Evolutionary conservation across 2,113 vertebrate species (phyloP).

Genomic region (Phainopepla nitens): DNA sequence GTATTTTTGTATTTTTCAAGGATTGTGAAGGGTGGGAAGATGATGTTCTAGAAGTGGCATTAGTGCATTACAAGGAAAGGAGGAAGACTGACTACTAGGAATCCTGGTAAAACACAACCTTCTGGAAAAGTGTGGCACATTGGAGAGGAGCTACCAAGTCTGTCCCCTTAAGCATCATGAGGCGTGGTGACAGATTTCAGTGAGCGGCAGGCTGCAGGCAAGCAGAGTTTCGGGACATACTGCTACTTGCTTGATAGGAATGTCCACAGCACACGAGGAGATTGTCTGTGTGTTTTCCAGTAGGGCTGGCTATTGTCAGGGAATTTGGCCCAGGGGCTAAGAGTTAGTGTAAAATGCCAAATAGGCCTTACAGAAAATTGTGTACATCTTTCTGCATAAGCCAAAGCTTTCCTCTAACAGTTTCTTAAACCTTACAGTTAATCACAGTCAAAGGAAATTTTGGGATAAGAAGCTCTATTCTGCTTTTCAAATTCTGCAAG

Average conservation of each 20-base stretch:
- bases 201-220: background rate
- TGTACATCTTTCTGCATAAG: background rate
- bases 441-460: background rate
- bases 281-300: background rate
- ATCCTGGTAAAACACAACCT: background rate
- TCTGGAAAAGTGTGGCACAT: background rate
- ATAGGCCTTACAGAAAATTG: background rate
- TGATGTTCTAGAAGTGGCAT: background rate
- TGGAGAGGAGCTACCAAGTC: background rate
- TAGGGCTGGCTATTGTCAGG: background rate
- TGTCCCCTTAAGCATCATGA: background rate
- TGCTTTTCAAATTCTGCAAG: background rate
- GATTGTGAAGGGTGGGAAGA: background rate
- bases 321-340: background rate
- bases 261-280: fast-evolving
- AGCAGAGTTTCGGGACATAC: background rate
- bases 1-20: background rate
- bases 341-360: background rate
- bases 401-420: background rate
- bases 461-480: background rate
- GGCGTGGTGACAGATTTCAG: background rate
- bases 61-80: background rate
- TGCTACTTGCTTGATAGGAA: background rate
- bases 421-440: background rate
- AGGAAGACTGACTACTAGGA: background rate